Base-by-base conservation (phyloP, 1,140 invertebrate genomes). In the Pseudomyrmex pallidus region DNA sequence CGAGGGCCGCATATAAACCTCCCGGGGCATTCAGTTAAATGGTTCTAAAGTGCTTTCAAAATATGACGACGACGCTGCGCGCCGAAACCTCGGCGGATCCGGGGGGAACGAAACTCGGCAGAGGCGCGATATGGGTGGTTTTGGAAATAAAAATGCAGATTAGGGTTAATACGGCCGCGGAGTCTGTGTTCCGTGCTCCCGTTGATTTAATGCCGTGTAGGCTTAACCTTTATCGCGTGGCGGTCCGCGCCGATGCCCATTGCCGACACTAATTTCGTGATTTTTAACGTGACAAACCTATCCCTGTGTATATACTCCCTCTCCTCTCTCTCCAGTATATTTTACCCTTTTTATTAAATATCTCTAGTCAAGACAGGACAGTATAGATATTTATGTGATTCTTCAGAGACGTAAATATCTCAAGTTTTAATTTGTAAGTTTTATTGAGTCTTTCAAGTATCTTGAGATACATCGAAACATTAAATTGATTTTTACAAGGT, bases 1-100 rank as follows among this genome's bases (percentile, higher is more conserved):
- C 86, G 84, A 86, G 61, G 46, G 44, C 84, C 85, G 82, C 89
- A 92, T 92, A 92, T 91, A 92, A 35, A 35, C 35, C 87, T 91
- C 82, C 22, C 84, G 66, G 44, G 66, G 83, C 83, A 83, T 87
- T 91, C 85, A 84, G 67, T 89, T 87, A 89, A 92, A 90, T 92
- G 87, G 62, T 90, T 90, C 85, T 87, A 91, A 91, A 91, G 86
- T 91, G 89, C 86, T 86, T 90, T 91, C 83, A 83, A 89, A 90
- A 84, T 90, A 35, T 35, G 35, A 89, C 80, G 86, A 88, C 74
- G 86, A 88, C 74, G 72, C 63, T 78, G 67, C 74, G 50, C 86
- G 35, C 85, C 85, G 84, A 83, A 84, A 85, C 66, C 76, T 54
- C 63, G 62, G 50, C 73, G 74, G 62, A 57, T 54, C 56, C n/a